Evolutionary conservation across 2,888 invertebrate species (phyloP), one percentile per base, ranked within the genome.

Genomic region (Epinotia brunnichana): DNA sequence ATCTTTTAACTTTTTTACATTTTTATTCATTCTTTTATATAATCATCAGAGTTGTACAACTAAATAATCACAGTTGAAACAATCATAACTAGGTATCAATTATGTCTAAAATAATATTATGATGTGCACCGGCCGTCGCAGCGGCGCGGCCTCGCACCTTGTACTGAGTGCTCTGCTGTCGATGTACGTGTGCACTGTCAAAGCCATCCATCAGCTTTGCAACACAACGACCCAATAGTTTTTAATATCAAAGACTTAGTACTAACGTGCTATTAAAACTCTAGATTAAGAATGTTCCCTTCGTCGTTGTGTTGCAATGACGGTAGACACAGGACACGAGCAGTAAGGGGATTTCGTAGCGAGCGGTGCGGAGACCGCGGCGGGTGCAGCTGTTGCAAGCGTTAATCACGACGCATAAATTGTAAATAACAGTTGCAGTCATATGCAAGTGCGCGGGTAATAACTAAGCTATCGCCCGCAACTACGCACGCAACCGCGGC

Each of bases 21-120:
- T 89, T 86, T 93, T 92, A 92, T 92, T 93, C 86, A 89, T 91
- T 90, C 89, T 94, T 93, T 93, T 92, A 92, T 93, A 89, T 92
- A 91, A 91, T 92, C 89, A 86, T 92, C 92, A 91, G 91, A 93
- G 90, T 93, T 93, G 94, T 94, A 94, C 92, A 94, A 93, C 94
- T 94, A 94, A 94, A 92, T 92, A 94, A 94, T 94, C 94, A 94
- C 94, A 94, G 94, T 94, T 92, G 89, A 94, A 94, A 94, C 92
- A 90, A 94, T 93, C 90, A 87, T 89, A 90, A 88, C 84, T 87
- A 87, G 85, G 83, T 87, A 85, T 85, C 87, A 86, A 88, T 87
- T 88, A 87, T 83, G 84, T 88, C 85, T 90, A 86, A 89, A 90
- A 85, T 84, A 86, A 90, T 82, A 81, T 35, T 9, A 35, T 9